These are phyloP conservation scores for Eospalax fontanierii DNA, from an alignment of 2,797 vertebrate genomes.

Conservation along the genomic window DNA sequence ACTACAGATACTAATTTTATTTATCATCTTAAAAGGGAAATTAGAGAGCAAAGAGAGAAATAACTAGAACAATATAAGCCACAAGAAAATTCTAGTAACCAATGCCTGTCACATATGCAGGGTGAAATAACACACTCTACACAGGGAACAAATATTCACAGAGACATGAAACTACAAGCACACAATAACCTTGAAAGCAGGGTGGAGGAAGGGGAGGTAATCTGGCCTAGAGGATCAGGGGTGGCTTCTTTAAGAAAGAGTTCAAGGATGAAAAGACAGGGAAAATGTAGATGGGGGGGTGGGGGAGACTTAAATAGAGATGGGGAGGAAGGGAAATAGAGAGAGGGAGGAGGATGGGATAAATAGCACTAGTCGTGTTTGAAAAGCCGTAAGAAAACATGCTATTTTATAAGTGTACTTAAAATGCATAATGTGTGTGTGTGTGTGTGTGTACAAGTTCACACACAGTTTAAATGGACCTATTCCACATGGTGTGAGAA, in stretches of 20 bases:
- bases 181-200: not conserved
- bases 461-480: too few species aligned
- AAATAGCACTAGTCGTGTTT: too few species aligned
- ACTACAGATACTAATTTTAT: not conserved
- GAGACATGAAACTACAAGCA: accelerated
- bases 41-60: conserved; percentile 12
- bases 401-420: too few species aligned
- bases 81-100: not conserved
- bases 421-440: too few species aligned
- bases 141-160: not conserved
- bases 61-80: not conserved
- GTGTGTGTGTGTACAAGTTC: too few species aligned
- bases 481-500: too few species aligned
- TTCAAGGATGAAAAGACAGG: not conserved
- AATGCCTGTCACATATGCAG: not conserved
- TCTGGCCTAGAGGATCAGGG: not conserved
- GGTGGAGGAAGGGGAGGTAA: not conserved
- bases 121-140: not conserved
- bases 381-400: too few species aligned
- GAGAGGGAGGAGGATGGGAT: too few species aligned
- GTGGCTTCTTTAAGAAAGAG: not conserved
- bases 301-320: too few species aligned
- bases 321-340: too few species aligned
- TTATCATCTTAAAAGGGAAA: not conserved
- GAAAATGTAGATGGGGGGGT: too few species aligned